A percentile compares a stretch with the other conserved stretches of the same genome.
Evolutionary conservation across 2,888 invertebrate genomes (phyloP).

Genomic region (Tetrapedia diversipes): DNA sequence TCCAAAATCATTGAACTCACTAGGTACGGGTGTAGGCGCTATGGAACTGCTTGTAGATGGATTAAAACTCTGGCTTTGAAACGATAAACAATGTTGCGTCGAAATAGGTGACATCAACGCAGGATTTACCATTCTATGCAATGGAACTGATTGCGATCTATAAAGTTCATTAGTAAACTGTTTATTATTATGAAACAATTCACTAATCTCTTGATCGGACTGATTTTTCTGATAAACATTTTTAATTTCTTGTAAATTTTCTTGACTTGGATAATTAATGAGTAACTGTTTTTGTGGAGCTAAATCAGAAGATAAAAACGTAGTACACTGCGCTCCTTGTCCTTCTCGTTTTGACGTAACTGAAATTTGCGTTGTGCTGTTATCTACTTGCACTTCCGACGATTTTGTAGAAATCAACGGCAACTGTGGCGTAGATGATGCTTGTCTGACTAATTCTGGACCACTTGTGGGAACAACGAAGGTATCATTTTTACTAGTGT

Average conservation of each 20-base stretch:
- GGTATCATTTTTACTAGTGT: slow-evolving; percentile 74
- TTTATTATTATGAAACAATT: slow-evolving; percentile 86
- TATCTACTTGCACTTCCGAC: slow-evolving; percentile 73
- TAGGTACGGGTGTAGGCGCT: slow-evolving; percentile 88
- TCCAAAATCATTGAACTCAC: slow-evolving; percentile 89
- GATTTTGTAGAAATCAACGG: slow-evolving; percentile 73
- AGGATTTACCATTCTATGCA: slow-evolving; percentile 85
- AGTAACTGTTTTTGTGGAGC: slow-evolving; percentile 78
- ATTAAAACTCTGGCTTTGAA: slow-evolving; percentile 76
- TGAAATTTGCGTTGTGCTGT: slow-evolving; percentile 51
- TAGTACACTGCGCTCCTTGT: slow-evolving; percentile 62
- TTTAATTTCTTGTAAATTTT: slow-evolving; percentile 79
- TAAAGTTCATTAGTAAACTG: slow-evolving; percentile 81
- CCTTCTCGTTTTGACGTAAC: slow-evolving; percentile 61
- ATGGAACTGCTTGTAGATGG: slow-evolving; percentile 86
- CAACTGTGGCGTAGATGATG: slow-evolving; percentile 69
- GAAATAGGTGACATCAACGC: slow-evolving; percentile 82
- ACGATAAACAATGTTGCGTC: slow-evolving; percentile 73
- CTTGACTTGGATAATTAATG: slow-evolving; percentile 81
- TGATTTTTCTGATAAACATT: slow-evolving; percentile 74
- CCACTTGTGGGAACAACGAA: slow-evolving; percentile 79
- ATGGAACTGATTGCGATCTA: slow-evolving; percentile 92
- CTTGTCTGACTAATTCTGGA: slow-evolving; percentile 68
- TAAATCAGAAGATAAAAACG: slow-evolving; percentile 71
- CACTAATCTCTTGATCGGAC: slow-evolving; percentile 85